Percentiles rank a stretch among this genome's conserved stretches.
Evolutionary conservation across 2,888 invertebrate species (phyloP).

Genomic region (Petrolisthes manimaculis): DNA sequence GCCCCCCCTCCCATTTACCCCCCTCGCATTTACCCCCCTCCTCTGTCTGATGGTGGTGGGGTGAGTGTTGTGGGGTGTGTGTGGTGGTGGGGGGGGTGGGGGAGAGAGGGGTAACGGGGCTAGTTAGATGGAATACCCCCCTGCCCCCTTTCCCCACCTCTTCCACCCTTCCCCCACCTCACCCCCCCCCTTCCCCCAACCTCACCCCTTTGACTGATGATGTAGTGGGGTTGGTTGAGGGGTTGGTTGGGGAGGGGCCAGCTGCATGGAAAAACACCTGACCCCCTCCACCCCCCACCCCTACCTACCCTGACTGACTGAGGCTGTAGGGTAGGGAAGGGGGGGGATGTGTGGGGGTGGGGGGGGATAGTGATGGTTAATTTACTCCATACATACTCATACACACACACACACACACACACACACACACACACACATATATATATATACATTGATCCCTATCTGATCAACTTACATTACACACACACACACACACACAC

Average conservation of each 20-base stretch:
- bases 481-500: no score
- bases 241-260: not conserved
- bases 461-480: not conserved
- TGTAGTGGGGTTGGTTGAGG: not conserved
- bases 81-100: not conserved
- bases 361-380: not conserved
- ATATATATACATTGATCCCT: not conserved
- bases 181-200: not conserved
- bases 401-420: not conserved
- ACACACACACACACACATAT: not conserved
- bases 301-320: no score
- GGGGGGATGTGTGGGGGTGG: not conserved
- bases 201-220: not conserved
- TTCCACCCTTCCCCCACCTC: constrained; percentile 10
- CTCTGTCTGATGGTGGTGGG: not conserved
- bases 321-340: not conserved
- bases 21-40: no score
- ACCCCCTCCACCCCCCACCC: no score
- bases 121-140: not conserved
- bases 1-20: no score
- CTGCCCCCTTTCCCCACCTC: not conserved
- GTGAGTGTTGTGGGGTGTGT: no score
- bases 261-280: not conserved
- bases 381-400: not conserved
- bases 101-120: not conserved